Conservation (phyloP, 2,888 invertebrate species). For the Drosophila neotestacea region DNA sequence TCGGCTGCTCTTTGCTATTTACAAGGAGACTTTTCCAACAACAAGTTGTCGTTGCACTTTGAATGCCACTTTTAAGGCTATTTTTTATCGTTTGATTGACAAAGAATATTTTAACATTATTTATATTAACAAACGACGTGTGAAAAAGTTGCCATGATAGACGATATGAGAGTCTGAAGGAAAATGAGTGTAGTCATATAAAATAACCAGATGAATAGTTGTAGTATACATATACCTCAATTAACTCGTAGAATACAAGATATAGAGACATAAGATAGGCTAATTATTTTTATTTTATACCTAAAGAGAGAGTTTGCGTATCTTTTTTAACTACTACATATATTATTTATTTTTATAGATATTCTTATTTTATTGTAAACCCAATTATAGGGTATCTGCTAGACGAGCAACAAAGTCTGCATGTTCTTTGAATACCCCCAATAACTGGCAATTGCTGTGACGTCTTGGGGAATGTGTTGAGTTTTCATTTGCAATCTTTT, state of each 20-base stretch:
- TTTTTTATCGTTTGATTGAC: constrained; percentile 34
- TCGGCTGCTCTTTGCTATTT: constrained; percentile 28
- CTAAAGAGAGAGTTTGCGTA: too few relatives aligned
- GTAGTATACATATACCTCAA: not conserved
- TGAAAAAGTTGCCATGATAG: not conserved
- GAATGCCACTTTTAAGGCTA: constrained; percentile 14
- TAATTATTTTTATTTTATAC: too few relatives aligned
- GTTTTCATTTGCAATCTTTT: constrained; percentile 29
- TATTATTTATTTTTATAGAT: too few relatives aligned
- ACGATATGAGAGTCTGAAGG: not conserved
- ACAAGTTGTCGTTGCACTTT: constrained; percentile 37
- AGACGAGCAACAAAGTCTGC: not conserved
- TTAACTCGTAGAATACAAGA: not conserved
- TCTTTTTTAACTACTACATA: too few relatives aligned
- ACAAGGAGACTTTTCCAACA: constrained; percentile 32
- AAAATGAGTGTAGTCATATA: not conserved
- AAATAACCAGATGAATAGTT: not conserved
- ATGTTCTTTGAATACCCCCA: constrained; percentile 9
- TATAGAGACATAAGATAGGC: not conserved
- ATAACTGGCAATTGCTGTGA: constrained; percentile 36
- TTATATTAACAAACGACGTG: constrained; percentile 8
- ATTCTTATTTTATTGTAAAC: not conserved
- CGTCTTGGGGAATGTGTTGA: constrained; percentile 21
- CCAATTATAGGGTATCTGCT: not conserved
- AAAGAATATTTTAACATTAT: constrained; percentile 29